phyloP scores from a whole-genome alignment of 2,888 invertebrate species.

The Cantharis flavilabris region DNA sequence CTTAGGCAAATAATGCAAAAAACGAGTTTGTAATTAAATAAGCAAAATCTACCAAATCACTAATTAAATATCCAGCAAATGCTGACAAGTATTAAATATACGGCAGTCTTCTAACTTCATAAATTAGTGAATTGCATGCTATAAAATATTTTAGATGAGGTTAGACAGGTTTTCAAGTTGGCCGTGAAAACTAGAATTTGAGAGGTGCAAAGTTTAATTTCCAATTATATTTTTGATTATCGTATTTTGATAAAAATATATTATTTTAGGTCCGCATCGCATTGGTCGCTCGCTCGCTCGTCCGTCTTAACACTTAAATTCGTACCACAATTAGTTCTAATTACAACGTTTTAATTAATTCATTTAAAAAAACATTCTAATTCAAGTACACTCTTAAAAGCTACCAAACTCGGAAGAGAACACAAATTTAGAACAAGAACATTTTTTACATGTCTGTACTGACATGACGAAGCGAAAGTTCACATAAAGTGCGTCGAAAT shows the following conservation, averaged over 20 bases:
- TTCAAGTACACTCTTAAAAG: slow-evolving; percentile 22
- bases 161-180: slow-evolving; percentile 29
- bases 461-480: slow-evolving; percentile 28
- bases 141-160: slow-evolving; percentile 29
- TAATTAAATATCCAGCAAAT: slow-evolving; percentile 16
- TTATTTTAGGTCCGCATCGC: not conserved
- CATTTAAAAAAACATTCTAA: slow-evolving; percentile 28
- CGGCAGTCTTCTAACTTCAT: slow-evolving; percentile 11
- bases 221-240: slow-evolving; percentile 18
- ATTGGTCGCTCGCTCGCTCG: not conserved
- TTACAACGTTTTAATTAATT: slow-evolving; percentile 22
- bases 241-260: not conserved
- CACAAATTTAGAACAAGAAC: slow-evolving; percentile 10
- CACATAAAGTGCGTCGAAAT: slow-evolving; percentile 27
- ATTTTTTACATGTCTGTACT: slow-evolving; percentile 19
- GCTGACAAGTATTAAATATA: slow-evolving; percentile 11
- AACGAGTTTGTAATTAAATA: slow-evolving; percentile 15
- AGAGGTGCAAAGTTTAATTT: slow-evolving; percentile 25
- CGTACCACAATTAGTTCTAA: not conserved
- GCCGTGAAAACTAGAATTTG: slow-evolving; percentile 27
- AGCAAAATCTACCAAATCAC: slow-evolving; percentile 9
- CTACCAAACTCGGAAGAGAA: not conserved
- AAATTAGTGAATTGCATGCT: slow-evolving; percentile 29
- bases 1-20: slow-evolving; percentile 1
- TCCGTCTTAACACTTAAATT: not conserved